Percentiles rank a stretch among this genome's conserved stretches.
phyloP scores from a whole-genome alignment of 2,888 invertebrate genomes.

The Calameuta idolon region DNA sequence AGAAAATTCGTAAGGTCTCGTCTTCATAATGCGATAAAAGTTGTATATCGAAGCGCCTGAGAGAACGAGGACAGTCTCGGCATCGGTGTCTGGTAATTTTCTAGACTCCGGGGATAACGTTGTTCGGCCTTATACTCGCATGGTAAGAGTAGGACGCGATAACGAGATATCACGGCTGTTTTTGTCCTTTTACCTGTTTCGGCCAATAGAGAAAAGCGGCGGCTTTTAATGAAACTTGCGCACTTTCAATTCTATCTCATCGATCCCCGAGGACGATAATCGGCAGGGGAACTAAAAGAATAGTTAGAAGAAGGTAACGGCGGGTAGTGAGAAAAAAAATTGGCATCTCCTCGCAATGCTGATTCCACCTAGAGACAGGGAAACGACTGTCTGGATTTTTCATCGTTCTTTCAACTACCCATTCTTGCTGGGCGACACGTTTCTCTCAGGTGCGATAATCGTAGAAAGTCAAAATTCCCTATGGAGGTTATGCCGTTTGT shows the following conservation, averaged over 20 bases:
- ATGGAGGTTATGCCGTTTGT: background rate
- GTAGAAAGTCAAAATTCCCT: background rate
- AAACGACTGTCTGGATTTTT: background rate
- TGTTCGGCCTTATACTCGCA: background rate
- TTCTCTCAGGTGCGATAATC: background rate
- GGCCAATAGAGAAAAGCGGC: background rate
- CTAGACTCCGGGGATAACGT: background rate
- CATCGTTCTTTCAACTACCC: background rate
- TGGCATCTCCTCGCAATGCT: background rate
- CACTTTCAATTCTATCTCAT: background rate
- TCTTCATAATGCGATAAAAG: background rate
- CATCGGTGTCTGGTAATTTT: background rate
- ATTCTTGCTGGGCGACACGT: background rate
- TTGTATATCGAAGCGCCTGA: background rate
- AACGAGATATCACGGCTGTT: background rate
- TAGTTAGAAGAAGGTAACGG: background rate
- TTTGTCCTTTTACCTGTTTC: background rate
- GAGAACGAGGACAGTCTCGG: background rate
- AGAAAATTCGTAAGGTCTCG: background rate
- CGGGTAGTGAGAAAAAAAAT: background rate
- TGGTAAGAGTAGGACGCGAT: background rate
- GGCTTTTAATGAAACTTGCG: background rate
- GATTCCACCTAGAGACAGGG: background rate
- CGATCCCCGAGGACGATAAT: background rate
- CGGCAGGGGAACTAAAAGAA: background rate